phyloP scores from a whole-genome alignment of 92 coral and sea anemone species.

The Zoanthus gigantus region DNA sequence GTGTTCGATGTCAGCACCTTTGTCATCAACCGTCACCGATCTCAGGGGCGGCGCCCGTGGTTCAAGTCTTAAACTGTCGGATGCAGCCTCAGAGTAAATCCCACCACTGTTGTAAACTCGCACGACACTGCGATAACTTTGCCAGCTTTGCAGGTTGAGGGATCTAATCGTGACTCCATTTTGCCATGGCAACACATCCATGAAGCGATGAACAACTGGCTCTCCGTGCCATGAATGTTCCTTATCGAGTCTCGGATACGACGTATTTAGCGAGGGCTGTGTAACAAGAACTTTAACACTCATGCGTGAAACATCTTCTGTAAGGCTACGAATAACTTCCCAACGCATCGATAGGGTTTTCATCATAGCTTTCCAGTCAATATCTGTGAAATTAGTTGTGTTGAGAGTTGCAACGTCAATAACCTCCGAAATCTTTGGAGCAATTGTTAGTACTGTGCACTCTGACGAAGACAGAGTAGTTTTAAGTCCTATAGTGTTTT shows the following conservation, averaged over 20 bases:
- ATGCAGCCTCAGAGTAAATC: constrained; percentile 73
- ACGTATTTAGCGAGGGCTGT: constrained; percentile 62
- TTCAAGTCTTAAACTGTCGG: constrained; percentile 86
- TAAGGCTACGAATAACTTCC: constrained; percentile 71
- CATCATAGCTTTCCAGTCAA: constrained; percentile 88
- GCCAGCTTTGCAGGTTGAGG: constrained; percentile 69
- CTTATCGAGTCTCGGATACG: constrained; percentile 62
- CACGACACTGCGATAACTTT: constrained; percentile 82
- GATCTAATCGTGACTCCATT: constrained; percentile 72
- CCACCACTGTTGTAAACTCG: constrained; percentile 83
- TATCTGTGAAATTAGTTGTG: constrained; percentile 63
- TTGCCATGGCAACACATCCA: constrained; percentile 75
- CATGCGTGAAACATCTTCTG: constrained; percentile 75
- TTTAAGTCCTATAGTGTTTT: constrained; percentile 76
- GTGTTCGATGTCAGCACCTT: constrained; percentile 77
- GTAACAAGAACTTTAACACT: constrained; percentile 88
- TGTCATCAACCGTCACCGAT: constrained; percentile 65
- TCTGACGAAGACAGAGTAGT: constrained; percentile 63
- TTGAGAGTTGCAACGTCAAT: constrained; percentile 63
- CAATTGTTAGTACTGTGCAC: constrained; percentile 67
- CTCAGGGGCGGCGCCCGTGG: constrained; percentile 79
- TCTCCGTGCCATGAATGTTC: constrained; percentile 87
- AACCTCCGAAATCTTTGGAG: constrained; percentile 73
- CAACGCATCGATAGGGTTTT: constrained; percentile 79
- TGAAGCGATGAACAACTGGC: constrained; percentile 77